These are phyloP conservation scores for Brachionus koreanus DNA, from an alignment of 1,140 invertebrate genomes.

Conservation along the genomic window DNA sequence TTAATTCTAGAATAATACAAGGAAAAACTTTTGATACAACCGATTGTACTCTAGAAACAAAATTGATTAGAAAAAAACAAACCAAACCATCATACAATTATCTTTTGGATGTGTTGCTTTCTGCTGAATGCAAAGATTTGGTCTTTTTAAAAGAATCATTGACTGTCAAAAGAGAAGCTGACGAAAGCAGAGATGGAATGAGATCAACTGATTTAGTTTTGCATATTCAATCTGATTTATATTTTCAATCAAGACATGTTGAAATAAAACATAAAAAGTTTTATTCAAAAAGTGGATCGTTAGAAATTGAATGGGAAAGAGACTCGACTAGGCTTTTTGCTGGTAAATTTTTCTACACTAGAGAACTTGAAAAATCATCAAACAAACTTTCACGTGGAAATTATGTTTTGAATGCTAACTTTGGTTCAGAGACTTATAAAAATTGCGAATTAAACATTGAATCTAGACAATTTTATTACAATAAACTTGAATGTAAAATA, in stretches of 20 bases:
- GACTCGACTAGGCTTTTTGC: not conserved
- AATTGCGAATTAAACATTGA: slow-evolving; percentile 39
- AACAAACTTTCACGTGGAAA: not conserved
- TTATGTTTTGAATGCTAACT: not conserved
- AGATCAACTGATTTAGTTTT: not conserved
- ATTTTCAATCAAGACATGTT: not conserved
- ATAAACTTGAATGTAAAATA: slow-evolving; percentile 12
- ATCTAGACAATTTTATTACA: slow-evolving; percentile 15
- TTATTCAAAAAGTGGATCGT: not conserved
- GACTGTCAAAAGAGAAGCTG: not conserved
- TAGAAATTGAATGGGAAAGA: not conserved
- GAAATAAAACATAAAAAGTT: not conserved
- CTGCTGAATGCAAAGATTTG: not conserved
- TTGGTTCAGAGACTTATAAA: not conserved
- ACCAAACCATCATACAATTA: not conserved
- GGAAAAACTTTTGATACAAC: not conserved
- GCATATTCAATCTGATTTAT: not conserved
- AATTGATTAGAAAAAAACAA: not conserved
- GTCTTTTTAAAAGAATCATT: not conserved
- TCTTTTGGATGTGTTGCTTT: not conserved
- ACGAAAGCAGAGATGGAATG: not conserved
- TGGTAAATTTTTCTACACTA: not conserved
- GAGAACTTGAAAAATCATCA: not conserved
- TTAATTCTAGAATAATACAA: not conserved
- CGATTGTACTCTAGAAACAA: not conserved